Base-by-base conservation (phyloP, 2,113 vertebrate genomes). In the Nanorana parkeri region DNA sequence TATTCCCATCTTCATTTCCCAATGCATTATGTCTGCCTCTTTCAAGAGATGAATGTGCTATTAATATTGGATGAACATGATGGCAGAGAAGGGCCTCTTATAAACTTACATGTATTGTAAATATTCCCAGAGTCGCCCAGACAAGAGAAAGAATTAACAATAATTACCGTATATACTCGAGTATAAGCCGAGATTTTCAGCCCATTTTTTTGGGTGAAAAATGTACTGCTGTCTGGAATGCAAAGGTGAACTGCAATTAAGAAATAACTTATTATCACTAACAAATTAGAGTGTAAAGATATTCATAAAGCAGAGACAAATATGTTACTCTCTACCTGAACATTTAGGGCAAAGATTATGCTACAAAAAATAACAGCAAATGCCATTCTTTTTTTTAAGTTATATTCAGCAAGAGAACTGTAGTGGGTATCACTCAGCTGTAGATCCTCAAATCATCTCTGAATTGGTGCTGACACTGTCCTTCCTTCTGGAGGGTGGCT, bases 41-140 rank as follows among this genome's bases (percentile, higher is more conserved):
- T 88, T 86, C 64, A 83, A 87, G 90, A 92, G 88, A 87, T 68
- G 74, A 87, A 92, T 88, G 86, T 67, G 68, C 75, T 87, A 92
- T 92, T 90, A 90, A 90, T 94, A 90, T 91, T 92, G 86, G 89
- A 92, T 91, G 89, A 92, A 86, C 87, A 91, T 87, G 89, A 90
- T 89, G 85, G 80, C 84, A 88, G 63, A 85, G 84, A 20, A 87
- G 86, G 86, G 83, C 68, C 82, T 78, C 82, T 54, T 90, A 84
- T 85, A 89, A 88, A 89, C 84, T 83, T 79, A 75, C 85, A 90
- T 29, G 83, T 82, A 86, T 87, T 88, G 69, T 81, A 84, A 84
- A 77, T 61, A 79, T 64, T 52, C 73, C 68, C 72, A 83, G 58
- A 88, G 82, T 58, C 71, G 85, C 77, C n/a, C 76, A 60, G 65